A percentile compares a stretch with the other conserved stretches of the same genome.
Conservation (phyloP, 2,888 invertebrate genomes). For the Stenotaenia linearis region DNA sequence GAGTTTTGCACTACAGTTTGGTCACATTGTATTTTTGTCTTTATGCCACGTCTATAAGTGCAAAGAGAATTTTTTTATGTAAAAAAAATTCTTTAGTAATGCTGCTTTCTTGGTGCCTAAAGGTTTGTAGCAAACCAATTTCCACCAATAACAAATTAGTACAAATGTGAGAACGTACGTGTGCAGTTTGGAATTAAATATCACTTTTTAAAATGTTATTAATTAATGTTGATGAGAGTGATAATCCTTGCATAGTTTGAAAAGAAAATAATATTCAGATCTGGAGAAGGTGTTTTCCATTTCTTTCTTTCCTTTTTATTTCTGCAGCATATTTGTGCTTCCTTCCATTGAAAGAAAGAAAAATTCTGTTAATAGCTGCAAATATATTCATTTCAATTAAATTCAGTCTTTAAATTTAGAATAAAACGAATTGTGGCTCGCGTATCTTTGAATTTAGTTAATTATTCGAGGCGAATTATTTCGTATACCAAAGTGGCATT, state of each 20-base stretch:
- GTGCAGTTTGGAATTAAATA: background rate
- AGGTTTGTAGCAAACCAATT: conserved; percentile 10
- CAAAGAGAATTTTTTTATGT: background rate
- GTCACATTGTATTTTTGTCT: background rate
- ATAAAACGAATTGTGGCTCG: conserved; percentile 2
- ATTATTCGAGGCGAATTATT: background rate
- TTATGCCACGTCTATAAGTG: background rate
- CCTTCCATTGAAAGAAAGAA: background rate
- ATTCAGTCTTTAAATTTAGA: conserved; percentile 4
- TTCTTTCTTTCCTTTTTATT: background rate
- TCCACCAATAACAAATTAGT: background rate
- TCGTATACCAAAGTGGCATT: no score
- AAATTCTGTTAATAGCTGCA: background rate
- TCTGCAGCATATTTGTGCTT: conserved; percentile 1
- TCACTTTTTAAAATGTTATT: background rate
- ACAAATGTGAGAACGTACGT: background rate
- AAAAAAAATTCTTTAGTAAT: background rate
- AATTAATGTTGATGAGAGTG: background rate
- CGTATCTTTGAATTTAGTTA: background rate
- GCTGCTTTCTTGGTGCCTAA: conserved; percentile 12
- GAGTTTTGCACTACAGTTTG: background rate
- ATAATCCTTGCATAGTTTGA: background rate
- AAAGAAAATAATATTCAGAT: background rate
- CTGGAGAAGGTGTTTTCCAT: background rate
- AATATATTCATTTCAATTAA: background rate